These are phyloP conservation scores for Aix galericulata DNA, from an alignment of 2,113 vertebrate species.

Conservation along the genomic window DNA sequence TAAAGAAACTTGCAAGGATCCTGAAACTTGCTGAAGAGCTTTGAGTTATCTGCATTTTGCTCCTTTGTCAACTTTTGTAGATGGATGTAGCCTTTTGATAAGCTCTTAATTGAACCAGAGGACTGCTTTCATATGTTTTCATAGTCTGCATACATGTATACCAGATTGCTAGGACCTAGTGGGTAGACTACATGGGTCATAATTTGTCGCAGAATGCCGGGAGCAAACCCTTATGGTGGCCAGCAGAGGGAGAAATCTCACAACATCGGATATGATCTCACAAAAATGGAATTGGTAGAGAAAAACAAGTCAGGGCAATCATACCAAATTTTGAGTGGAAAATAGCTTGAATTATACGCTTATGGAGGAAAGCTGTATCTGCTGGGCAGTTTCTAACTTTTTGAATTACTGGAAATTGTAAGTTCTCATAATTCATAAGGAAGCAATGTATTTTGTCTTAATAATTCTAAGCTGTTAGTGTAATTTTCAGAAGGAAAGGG, in stretches of 20 bases:
- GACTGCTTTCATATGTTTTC: neutral
- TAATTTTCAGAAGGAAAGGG: neutral
- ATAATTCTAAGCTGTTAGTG: neutral
- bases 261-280: neutral
- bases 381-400: neutral
- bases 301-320: neutral
- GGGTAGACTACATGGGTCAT: neutral
- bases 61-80: neutral
- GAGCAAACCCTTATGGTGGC: neutral
- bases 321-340: neutral
- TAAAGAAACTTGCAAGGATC: neutral
- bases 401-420: neutral
- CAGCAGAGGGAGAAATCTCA: neutral
- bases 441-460: neutral
- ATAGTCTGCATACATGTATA: neutral
- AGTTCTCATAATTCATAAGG: neutral
- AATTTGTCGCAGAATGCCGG: neutral
- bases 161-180: neutral
- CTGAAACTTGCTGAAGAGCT: neutral
- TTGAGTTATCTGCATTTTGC: neutral
- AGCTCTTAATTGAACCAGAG: neutral
- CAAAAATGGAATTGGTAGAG: neutral
- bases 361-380: neutral
- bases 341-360: neutral
- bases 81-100: neutral